Evolutionary conservation across 2,888 invertebrate species (phyloP), one percentile per base, ranked within the genome.

Genomic region (Parascotia fuliginaria): DNA sequence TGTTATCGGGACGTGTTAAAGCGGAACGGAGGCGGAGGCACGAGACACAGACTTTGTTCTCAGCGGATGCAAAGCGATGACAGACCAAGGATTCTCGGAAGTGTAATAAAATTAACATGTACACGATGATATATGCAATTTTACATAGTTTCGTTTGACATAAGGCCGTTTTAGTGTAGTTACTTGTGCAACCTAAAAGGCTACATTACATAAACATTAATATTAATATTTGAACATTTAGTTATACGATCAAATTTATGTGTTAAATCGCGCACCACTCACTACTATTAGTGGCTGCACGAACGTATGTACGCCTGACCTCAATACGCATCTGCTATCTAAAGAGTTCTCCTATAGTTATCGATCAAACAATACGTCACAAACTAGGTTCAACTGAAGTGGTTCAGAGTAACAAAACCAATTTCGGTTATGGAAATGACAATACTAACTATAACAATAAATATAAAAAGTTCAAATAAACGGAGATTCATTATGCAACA

Each of bases 311-410:
- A 24, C 44, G 32, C 28, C 33, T 46, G 86, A 56, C 84, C 84
- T 77, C 73, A 81, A 79, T 87, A 72, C 65, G 50, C 60, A 62
- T 60, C 55, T 72, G 66, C 68, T 83, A 87, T 86, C 85, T 79
- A 65, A 79, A 83, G 73, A 82, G 76, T 83, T 83, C 81, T 79
- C 65, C 56, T 75, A 29, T 49, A 44, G 55, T 57, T 60, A 85
- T 83, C 80, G 78, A 83, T 85, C 81, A 80, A 77, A 79, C 65
- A 70, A 64, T 73, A 74, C 66, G 59, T 67, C 72, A 71, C 56
- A 64, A 75, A 68, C 69, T 64, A 73, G 39, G 40, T 61, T 70
- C 65, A 66, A 74, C 46, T 65, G 46, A 71, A 70, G 65, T 70
- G 57, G 59, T 69, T 60, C 61, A 46, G 41, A 28, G 46, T 11